Conservation (phyloP, 2,888 invertebrate species). For the Drosophila recens region DNA sequence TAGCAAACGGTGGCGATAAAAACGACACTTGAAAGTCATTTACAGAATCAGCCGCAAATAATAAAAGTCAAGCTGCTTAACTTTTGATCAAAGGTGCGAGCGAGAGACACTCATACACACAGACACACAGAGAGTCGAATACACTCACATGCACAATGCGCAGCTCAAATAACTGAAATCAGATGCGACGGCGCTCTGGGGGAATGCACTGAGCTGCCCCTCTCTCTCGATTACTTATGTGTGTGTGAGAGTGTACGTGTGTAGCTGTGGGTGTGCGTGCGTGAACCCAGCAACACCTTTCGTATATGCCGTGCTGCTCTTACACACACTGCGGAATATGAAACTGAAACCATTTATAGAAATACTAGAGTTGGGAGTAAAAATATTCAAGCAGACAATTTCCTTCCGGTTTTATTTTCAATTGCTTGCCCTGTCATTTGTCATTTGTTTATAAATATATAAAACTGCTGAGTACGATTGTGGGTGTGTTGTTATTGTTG, state of each 20-base stretch:
- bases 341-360: slow-evolving; percentile 77
- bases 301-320: slow-evolving; percentile 49
- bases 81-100: slow-evolving; percentile 48
- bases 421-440: slow-evolving; percentile 68
- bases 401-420: slow-evolving; percentile 80
- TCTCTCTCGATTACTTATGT: slow-evolving; percentile 28
- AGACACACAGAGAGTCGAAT: slow-evolving; percentile 1
- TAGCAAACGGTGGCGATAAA: slow-evolving; percentile 55
- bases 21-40: slow-evolving; percentile 73
- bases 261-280: slow-evolving; percentile 26
- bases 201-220: slow-evolving; percentile 56
- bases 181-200: slow-evolving; percentile 65
- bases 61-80: slow-evolving; percentile 80
- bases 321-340: slow-evolving; percentile 36
- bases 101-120: slow-evolving; percentile 26
- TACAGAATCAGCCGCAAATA: slow-evolving; percentile 78
- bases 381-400: slow-evolving; percentile 70
- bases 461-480: slow-evolving; percentile 24
- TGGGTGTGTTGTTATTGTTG: slow-evolving; percentile 24
- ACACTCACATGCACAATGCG: slow-evolving; percentile 24
- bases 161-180: slow-evolving; percentile 75
- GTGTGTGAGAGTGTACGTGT: neutral
- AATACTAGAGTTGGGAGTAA: slow-evolving; percentile 50
- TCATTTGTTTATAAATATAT: slow-evolving; percentile 76
- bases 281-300: slow-evolving; percentile 44